phyloP scores from a whole-genome alignment of 2,797 vertebrate genomes.

The Tragopan temminckii region DNA sequence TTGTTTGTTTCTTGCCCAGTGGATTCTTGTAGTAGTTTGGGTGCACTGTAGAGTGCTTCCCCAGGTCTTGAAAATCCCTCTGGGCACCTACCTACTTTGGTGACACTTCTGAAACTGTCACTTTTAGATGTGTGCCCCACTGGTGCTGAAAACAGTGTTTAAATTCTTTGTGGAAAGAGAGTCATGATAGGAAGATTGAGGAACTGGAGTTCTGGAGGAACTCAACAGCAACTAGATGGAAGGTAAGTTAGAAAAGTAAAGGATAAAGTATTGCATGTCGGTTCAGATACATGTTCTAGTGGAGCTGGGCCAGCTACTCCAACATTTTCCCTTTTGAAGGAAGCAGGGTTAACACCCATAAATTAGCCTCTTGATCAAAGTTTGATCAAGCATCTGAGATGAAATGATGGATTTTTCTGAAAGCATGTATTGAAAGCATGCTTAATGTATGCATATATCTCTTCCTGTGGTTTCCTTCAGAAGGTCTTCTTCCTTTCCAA shows the following conservation, averaged over 20 bases:
- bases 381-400: conserved; percentile 22
- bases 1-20: neutral
- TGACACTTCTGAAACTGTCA: neutral
- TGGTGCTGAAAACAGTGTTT: neutral
- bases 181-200: neutral
- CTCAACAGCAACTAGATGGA: neutral
- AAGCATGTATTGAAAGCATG: conserved; percentile 37
- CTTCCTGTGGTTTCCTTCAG: conserved; percentile 48
- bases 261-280: neutral
- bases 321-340: neutral
- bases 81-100: neutral
- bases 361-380: conserved; percentile 37
- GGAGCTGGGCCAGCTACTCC: neutral
- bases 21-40: neutral
- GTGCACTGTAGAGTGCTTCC: neutral
- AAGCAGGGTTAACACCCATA: neutral
- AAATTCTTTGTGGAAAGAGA: neutral
- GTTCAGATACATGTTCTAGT: neutral
- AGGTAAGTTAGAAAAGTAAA: neutral
- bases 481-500: conserved; percentile 1
- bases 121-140: neutral
- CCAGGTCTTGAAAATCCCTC: neutral
- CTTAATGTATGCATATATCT: neutral
- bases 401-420: conserved; percentile 35
- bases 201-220: no score